phyloP scores from a whole-genome alignment of 2,113 vertebrate genomes.

The Thamnaconus septentrionalis region DNA sequence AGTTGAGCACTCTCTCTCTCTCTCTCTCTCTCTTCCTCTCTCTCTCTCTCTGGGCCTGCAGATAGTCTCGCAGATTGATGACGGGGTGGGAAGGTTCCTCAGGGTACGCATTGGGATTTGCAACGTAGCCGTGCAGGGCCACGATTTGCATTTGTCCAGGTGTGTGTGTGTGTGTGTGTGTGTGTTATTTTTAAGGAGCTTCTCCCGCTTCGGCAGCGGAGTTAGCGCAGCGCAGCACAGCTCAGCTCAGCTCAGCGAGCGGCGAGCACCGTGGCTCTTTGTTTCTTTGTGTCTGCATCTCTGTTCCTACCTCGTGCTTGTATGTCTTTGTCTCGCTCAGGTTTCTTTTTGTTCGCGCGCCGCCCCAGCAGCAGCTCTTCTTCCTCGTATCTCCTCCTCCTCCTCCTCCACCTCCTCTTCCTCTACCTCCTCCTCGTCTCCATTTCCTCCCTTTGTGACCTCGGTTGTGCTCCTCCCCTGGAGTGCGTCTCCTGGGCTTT shows the following conservation, averaged over 20 bases:
- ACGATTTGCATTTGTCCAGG: background rate
- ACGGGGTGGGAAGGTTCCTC: conserved; percentile 52
- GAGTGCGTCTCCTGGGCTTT: conserved; percentile 54
- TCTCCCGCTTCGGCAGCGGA: conserved; percentile 31
- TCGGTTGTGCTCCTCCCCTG: conserved; percentile 31
- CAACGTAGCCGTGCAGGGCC: conserved; percentile 22
- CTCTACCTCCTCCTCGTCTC: conserved; percentile 37
- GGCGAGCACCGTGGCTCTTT: conserved; percentile 43
- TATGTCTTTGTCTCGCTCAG: conserved; percentile 62
- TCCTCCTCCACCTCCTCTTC: conserved; percentile 35
- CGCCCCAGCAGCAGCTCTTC: conserved; percentile 35
- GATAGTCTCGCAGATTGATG: conserved; percentile 72
- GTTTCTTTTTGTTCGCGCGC: conserved; percentile 57
- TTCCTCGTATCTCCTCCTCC: conserved; percentile 37
- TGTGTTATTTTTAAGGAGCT: conserved; percentile 10
- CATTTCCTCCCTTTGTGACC: conserved; percentile 52
- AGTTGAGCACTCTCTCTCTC: too few relatives aligned
- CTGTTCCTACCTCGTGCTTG: conserved; percentile 28
- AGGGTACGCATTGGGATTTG: conserved; percentile 58
- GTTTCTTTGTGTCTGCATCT: conserved; percentile 65
- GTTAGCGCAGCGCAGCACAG: too few relatives aligned
- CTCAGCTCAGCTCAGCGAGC: too few relatives aligned
- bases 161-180: conserved; percentile 19
- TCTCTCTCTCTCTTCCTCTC: too few relatives aligned
- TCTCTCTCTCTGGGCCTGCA: conserved; percentile 31